phyloP scores from a whole-genome alignment of 1,140 invertebrate genomes.

The Matsumurasca onukii region DNA sequence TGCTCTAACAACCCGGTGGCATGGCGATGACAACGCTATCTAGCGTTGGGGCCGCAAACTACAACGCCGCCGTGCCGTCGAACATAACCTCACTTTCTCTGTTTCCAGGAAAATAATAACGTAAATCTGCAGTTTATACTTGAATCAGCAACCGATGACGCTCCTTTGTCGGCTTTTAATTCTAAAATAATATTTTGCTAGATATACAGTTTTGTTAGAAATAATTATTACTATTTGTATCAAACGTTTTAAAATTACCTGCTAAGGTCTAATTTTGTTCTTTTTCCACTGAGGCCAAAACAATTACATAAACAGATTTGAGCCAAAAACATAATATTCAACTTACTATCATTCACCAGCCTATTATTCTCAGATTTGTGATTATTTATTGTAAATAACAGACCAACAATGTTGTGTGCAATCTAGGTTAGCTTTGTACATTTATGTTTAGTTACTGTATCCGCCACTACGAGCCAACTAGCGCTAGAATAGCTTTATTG shows the following conservation, averaged over 20 bases:
- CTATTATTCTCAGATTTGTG: not conserved
- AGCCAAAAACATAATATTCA: no score
- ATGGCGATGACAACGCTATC: not conserved
- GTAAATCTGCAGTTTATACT: not conserved
- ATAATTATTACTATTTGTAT: not conserved
- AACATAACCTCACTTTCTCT: not conserved
- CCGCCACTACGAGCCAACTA: not conserved
- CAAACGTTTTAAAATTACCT: not conserved
- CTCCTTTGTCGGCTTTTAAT: not conserved
- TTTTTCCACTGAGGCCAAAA: not conserved
- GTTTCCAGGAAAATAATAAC: not conserved
- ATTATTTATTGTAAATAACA: slow-evolving; percentile 16
- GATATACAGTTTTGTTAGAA: not conserved
- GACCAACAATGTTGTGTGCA: slow-evolving; percentile 9
- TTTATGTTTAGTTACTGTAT: no score
- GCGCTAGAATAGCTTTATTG: not conserved
- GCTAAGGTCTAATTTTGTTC: not conserved
- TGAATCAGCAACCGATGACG: not conserved
- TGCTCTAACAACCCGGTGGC: slow-evolving; percentile 7
- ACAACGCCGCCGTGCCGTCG: not conserved
- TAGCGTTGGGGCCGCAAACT: not conserved
- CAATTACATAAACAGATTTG: no score
- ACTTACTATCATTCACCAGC: no score
- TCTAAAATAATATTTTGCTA: not conserved
- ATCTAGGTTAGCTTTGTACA: slow-evolving; percentile 23